Evolutionary conservation across 1,140 invertebrate genomes (phyloP).

Genomic region (Drosophila fuyamai): DNA sequence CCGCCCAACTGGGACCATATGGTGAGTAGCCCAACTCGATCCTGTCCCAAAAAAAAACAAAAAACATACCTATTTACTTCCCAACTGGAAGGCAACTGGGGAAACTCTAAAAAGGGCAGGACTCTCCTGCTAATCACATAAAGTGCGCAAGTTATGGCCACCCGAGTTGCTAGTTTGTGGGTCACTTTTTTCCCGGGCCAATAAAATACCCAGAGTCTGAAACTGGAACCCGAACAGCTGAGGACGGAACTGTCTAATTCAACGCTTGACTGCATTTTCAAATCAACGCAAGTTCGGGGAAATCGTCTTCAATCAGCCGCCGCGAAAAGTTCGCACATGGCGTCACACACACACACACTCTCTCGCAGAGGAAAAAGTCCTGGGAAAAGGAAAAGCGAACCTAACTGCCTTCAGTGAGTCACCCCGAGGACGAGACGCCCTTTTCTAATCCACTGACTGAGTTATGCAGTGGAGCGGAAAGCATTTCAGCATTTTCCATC

Average conservation of each 20-base stretch:
- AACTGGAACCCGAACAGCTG: conserved; percentile 14
- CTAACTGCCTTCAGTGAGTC: conserved; percentile 15
- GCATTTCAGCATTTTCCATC: conserved; percentile 83
- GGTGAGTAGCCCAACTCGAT: conserved; percentile 63
- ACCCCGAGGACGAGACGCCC: conserved; percentile 52
- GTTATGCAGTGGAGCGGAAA: conserved; percentile 82
- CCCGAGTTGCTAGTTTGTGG: conserved; percentile 39
- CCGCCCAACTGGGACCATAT: conserved; percentile 85
- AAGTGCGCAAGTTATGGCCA: conserved; percentile 66
- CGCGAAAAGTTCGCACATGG: conserved; percentile 76
- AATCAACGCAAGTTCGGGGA: conserved; percentile 80
- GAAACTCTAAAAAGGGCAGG: conserved; percentile 21
- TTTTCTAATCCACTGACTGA: conserved; percentile 83
- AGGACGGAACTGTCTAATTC: conserved; percentile 73
- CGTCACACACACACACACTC: conserved; percentile 22
- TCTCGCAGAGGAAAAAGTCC: background rate
- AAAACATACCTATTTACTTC: conserved; percentile 4
- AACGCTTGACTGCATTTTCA: conserved; percentile 81
- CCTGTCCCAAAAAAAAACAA: background rate
- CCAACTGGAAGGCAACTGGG: conserved; percentile 6
- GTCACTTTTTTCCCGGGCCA: conserved; percentile 56
- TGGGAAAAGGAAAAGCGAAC: conserved; percentile 19
- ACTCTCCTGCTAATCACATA: conserved; percentile 58
- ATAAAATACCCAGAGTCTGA: conserved; percentile 54
- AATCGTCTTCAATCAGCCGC: conserved; percentile 81